These are phyloP conservation scores for Choloepus hoffmanni DNA, from an alignment of 2,113 vertebrate species.

Conservation along the genomic window DNA sequence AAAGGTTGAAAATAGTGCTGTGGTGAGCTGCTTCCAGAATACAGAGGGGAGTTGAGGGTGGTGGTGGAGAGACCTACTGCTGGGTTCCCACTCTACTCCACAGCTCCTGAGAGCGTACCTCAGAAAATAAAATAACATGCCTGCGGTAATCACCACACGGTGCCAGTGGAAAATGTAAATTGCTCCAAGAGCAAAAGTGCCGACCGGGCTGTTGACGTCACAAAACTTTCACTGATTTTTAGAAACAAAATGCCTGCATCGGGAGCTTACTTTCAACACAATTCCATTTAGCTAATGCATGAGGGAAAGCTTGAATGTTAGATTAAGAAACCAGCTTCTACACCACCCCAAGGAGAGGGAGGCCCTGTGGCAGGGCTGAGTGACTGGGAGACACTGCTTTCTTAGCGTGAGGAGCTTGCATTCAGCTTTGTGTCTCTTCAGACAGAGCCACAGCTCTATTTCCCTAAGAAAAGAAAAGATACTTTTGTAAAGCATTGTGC, in stretches of 20 bases:
- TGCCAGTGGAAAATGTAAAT: not conserved
- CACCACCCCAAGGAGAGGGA: not conserved
- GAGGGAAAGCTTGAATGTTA: not conserved
- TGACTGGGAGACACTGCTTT: not conserved
- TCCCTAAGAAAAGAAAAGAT: not conserved
- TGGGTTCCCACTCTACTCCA: not conserved
- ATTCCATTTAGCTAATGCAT: not conserved
- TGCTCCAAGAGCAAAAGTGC: conserved; percentile 57
- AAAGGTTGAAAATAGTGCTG: conserved; percentile 67
- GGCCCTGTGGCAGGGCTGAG: fast-evolving
- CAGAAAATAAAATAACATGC: conserved; percentile 44
- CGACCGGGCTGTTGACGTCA: not conserved
- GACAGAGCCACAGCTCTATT: not conserved
- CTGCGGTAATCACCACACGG: not conserved
- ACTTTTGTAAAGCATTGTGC: not conserved
- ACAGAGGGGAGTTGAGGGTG: not conserved
- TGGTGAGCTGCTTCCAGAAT: conserved; percentile 59
- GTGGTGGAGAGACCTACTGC: not conserved
- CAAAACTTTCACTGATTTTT: conserved; percentile 16
- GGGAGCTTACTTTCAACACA: not conserved
- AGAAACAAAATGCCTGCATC: not conserved
- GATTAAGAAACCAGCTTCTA: not conserved
- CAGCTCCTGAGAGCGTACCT: not conserved
- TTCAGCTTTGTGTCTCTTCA: not conserved
- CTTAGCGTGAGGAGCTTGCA: too few species aligned